These are phyloP conservation scores for Peromyscus californicus DNA, from an alignment of 2,113 vertebrate genomes.

Conservation along the genomic window DNA sequence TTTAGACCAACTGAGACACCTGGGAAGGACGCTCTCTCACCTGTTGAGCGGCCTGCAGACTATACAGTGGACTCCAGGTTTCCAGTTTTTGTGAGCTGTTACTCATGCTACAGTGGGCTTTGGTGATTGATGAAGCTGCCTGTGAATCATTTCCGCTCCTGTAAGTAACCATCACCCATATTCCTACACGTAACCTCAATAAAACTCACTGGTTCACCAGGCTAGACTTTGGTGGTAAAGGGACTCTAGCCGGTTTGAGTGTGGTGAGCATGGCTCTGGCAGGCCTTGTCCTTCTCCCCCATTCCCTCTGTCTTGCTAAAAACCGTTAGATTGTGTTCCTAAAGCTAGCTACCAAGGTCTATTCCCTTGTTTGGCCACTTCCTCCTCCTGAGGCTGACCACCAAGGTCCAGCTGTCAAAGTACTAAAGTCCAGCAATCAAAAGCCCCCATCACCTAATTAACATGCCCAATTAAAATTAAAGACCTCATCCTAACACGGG, in stretches of 20 bases:
- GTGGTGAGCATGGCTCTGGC: background rate
- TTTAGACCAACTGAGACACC: background rate
- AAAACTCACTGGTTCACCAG: background rate
- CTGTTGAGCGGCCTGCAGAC: background rate
- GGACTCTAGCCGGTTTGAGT: background rate
- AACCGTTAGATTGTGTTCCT: background rate
- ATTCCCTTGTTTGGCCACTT: background rate
- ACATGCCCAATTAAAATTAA: too few species aligned
- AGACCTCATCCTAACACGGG: background rate
- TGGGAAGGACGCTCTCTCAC: background rate
- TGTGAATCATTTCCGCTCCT: background rate
- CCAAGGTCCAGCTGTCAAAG: background rate
- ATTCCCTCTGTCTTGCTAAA: background rate
- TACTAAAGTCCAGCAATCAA: background rate
- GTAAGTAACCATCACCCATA: background rate
- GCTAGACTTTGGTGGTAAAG: background rate
- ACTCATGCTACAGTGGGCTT: background rate
- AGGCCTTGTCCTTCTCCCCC: background rate
- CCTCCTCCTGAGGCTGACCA: background rate
- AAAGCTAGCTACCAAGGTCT: background rate
- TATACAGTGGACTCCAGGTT: background rate
- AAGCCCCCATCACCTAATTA: background rate
- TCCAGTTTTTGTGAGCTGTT: background rate
- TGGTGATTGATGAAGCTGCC: background rate
- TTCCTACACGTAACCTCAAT: background rate